These are phyloP conservation scores for Sebastes glaucus DNA, from an alignment of 2,797 vertebrate genomes.

Conservation along the genomic window DNA sequence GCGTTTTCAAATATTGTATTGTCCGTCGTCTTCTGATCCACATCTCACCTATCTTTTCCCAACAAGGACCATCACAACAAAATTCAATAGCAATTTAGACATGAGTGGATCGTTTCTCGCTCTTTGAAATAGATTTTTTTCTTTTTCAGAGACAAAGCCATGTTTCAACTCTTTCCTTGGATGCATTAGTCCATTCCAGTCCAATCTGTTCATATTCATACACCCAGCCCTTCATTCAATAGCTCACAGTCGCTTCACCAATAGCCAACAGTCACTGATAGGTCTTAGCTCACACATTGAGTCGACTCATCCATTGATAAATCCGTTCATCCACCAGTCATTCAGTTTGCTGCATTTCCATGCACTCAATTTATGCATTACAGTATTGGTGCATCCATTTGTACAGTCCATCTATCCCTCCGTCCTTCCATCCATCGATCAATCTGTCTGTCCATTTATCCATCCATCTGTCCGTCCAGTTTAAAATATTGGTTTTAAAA, in stretches of 20 bases:
- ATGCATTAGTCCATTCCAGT: background rate
- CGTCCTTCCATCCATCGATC: background rate
- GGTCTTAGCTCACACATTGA: background rate
- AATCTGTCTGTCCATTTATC: background rate
- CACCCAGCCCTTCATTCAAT: background rate
- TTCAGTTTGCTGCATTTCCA: background rate
- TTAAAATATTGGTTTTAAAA: background rate
- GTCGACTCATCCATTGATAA: background rate
- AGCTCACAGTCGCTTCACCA: background rate
- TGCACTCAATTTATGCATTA: background rate
- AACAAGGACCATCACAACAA: background rate
- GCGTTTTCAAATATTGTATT: background rate
- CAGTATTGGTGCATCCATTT: background rate
- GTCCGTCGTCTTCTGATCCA: background rate
- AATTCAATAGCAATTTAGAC: background rate
- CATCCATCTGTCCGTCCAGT: background rate
- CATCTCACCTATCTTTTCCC: background rate
- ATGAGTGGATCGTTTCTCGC: background rate
- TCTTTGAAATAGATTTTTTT: background rate
- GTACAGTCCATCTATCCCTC: background rate
- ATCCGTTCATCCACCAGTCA: background rate
- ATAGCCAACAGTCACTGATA: background rate
- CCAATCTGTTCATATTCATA: background rate
- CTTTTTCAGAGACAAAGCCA: background rate
- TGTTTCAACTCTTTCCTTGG: background rate